Evolutionary conservation across 2,113 vertebrate genomes (phyloP).

Genomic region (Cavia porcellus): DNA sequence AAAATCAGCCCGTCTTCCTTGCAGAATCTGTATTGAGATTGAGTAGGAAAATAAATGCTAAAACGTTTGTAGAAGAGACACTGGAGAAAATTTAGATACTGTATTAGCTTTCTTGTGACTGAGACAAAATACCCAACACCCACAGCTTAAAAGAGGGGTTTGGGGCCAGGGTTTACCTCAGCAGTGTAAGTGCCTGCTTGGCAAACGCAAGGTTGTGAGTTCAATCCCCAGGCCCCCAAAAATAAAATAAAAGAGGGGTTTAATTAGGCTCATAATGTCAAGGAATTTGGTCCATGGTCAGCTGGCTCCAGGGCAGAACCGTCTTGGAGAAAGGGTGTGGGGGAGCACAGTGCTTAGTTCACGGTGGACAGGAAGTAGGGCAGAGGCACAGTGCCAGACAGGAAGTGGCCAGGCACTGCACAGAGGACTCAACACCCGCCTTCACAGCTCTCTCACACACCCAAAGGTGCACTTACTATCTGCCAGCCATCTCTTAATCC

Average conservation of each 20-base stretch:
- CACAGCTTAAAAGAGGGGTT: background rate
- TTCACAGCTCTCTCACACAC: background rate
- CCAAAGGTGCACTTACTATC: background rate
- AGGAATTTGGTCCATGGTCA: background rate
- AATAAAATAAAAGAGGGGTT: background rate
- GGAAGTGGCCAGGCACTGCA: background rate
- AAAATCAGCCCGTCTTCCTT: background rate
- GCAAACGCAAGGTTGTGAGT: no score
- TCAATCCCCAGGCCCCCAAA: no score
- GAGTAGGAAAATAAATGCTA: background rate
- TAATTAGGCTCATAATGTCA: background rate
- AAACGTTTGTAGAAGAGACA: background rate
- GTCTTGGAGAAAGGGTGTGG: background rate
- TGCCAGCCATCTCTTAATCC: background rate
- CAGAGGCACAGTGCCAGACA: background rate
- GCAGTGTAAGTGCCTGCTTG: no score
- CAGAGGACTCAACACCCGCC: fast-evolving
- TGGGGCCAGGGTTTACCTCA: no score
- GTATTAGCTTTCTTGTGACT: background rate
- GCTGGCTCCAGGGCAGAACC: background rate
- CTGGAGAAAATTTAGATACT: background rate
- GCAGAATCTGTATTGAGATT: background rate
- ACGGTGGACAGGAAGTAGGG: background rate
- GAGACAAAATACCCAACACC: background rate
- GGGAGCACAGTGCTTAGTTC: background rate